These are phyloP conservation scores for Diarsia dahlii DNA, from an alignment of 2,888 invertebrate species.

Conservation along the genomic window DNA sequence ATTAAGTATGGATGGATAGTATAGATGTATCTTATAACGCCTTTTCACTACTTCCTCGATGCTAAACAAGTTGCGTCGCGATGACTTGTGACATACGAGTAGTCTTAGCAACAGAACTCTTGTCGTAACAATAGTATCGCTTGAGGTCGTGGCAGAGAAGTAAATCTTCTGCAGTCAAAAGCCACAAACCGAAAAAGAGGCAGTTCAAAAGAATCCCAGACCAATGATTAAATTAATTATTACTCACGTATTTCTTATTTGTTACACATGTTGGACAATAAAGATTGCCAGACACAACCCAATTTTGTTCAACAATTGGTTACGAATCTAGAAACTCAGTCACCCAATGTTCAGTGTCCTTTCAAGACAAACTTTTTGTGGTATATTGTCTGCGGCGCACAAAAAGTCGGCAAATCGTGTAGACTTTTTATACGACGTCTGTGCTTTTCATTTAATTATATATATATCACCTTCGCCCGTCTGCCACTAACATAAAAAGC, in stretches of 20 bases:
- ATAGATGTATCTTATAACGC: neutral
- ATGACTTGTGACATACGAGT: neutral
- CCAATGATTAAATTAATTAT: too few relatives aligned
- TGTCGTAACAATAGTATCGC: neutral
- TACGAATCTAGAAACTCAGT: constrained; percentile 6
- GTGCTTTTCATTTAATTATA: neutral
- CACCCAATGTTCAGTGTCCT: neutral
- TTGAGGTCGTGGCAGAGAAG: neutral
- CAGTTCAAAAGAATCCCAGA: too few relatives aligned
- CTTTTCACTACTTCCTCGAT: neutral
- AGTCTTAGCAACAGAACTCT: too few relatives aligned
- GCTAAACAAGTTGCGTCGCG: neutral
- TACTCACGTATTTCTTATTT: neutral
- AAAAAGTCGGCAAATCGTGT: constrained; percentile 7
- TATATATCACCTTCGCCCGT: constrained; percentile 1
- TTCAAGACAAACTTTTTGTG: neutral
- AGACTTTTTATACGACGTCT: neutral
- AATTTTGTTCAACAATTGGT: neutral
- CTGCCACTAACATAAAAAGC: neutral
- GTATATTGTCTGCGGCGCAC: neutral
- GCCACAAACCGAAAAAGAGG: neutral
- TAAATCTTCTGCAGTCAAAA: neutral
- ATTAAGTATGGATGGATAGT: too few relatives aligned
- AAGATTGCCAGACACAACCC: neutral
- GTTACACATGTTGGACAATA: neutral